Evolutionary conservation across 2,888 invertebrate genomes (phyloP).

Genomic region (Lottia scabra): DNA sequence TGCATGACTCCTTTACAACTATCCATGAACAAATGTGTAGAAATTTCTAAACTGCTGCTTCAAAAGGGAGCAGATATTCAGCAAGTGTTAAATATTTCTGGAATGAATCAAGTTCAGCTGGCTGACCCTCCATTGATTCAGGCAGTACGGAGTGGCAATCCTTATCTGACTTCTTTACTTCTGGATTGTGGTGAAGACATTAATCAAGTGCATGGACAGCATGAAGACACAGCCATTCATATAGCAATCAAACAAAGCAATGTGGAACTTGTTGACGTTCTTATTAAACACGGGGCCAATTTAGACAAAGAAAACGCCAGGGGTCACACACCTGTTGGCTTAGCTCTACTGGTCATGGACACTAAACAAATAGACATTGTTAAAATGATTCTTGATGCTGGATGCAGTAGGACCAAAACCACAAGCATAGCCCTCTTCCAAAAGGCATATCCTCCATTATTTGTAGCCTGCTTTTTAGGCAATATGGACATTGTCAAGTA

Average conservation of each 20-base stretch:
- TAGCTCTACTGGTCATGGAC: slow-evolving; percentile 29
- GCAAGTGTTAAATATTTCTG: slow-evolving; percentile 33
- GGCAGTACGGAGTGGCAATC: slow-evolving; percentile 38
- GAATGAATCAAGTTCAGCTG: slow-evolving; percentile 27
- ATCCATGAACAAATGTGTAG: slow-evolving; percentile 40
- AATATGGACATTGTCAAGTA: slow-evolving; percentile 23
- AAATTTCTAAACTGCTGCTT: slow-evolving; percentile 39
- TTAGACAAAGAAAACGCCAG: slow-evolving; percentile 36
- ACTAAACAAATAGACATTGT: slow-evolving; percentile 23
- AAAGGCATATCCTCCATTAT: slow-evolving; percentile 37
- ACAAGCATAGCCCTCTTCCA: slow-evolving; percentile 38
- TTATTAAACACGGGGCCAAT: slow-evolving; percentile 42
- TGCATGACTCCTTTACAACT: slow-evolving; percentile 41
- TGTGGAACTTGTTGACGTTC: slow-evolving; percentile 35
- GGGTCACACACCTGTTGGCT: slow-evolving; percentile 39
- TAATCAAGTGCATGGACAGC: slow-evolving; percentile 39
- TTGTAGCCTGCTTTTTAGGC: slow-evolving; percentile 34
- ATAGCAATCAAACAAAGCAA: slow-evolving; percentile 35
- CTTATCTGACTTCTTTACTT: slow-evolving; percentile 35
- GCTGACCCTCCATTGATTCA: slow-evolving; percentile 37
- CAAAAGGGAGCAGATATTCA: slow-evolving; percentile 43
- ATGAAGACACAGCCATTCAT: slow-evolving; percentile 37
- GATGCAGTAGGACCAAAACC: slow-evolving; percentile 35
- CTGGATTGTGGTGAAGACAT: slow-evolving; percentile 45
- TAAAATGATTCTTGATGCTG: slow-evolving; percentile 33